These are phyloP conservation scores for Coenonympha arcania DNA, from an alignment of 2,888 invertebrate species.

Conservation along the genomic window DNA sequence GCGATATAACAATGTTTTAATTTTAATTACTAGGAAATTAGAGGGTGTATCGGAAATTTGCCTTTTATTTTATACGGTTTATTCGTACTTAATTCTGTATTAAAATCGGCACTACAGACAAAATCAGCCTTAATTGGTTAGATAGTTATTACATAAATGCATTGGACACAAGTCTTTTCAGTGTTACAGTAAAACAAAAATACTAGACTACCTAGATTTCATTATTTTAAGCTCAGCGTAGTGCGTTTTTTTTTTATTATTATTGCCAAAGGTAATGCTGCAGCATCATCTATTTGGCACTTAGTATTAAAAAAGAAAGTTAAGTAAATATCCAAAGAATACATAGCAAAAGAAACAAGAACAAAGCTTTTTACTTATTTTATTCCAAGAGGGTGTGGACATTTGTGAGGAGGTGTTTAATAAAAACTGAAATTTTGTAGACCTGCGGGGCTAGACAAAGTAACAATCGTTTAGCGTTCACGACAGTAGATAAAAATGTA, in stretches of 20 bases:
- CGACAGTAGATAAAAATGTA: no score
- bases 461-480: no score
- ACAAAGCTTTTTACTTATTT: no score
- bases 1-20: no score
- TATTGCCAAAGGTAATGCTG: constrained; percentile 33
- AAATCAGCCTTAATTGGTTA: neutral
- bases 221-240: constrained; percentile 47
- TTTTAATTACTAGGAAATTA: no score
- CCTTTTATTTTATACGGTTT: no score
- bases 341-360: constrained; percentile 29
- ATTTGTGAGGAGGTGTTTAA: no score
- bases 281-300: constrained; percentile 20
- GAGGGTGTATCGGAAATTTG: no score
- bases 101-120: neutral
- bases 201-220: constrained; percentile 29
- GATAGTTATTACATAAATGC: constrained; percentile 34
- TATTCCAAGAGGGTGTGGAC: no score
- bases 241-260: constrained; percentile 51
- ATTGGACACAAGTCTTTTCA: constrained; percentile 36
- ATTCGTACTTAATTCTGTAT: no score
- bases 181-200: constrained; percentile 25
- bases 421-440: no score
- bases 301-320: constrained; percentile 10
- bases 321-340: constrained; percentile 14
- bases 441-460: no score